Evolutionary conservation across 2,888 invertebrate genomes (phyloP).

Genomic region (Deilephila porcellus): DNA sequence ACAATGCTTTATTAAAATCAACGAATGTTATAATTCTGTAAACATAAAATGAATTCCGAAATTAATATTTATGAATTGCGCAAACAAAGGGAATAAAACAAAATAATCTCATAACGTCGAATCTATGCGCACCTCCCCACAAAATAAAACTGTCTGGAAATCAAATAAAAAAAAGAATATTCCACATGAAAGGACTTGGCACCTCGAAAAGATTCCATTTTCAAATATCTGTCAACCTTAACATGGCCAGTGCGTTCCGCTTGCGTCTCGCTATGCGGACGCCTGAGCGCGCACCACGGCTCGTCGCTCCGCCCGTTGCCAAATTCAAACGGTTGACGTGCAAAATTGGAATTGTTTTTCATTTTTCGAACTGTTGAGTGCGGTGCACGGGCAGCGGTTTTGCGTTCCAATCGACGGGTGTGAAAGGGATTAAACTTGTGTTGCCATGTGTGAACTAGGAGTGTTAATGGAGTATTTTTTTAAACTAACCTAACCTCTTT

Average conservation of each 20-base stretch:
- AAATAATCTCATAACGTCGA: too few species aligned
- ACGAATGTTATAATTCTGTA: too few species aligned
- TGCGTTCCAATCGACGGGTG: constrained; percentile 49
- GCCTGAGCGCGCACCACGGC: constrained; percentile 52
- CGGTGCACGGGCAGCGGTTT: constrained; percentile 70
- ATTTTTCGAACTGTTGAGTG: constrained; percentile 72
- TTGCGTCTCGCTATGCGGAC: constrained; percentile 54
- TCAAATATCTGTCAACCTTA: constrained; percentile 42
- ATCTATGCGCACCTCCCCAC: background rate
- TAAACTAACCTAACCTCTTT: background rate
- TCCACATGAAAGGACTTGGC: constrained; percentile 28
- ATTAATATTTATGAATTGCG: too few species aligned
- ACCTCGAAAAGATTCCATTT: constrained; percentile 40
- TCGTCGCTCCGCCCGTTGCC: constrained; percentile 62
- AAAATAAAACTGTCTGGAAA: constrained; percentile 13
- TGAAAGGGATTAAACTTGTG: constrained; percentile 47
- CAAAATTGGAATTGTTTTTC: constrained; percentile 81
- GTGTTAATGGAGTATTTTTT: constrained; percentile 19
- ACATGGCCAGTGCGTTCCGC: constrained; percentile 60
- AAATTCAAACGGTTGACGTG: constrained; percentile 80
- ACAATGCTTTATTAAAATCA: too few species aligned
- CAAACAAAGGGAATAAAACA: too few species aligned
- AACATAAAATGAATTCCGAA: too few species aligned
- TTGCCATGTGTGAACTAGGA: constrained; percentile 34
- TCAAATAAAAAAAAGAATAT: constrained; percentile 21